Evolutionary conservation across 2,888 invertebrate species (phyloP), one percentile per base, ranked within the genome.

Genomic region (Emesis furor): DNA sequence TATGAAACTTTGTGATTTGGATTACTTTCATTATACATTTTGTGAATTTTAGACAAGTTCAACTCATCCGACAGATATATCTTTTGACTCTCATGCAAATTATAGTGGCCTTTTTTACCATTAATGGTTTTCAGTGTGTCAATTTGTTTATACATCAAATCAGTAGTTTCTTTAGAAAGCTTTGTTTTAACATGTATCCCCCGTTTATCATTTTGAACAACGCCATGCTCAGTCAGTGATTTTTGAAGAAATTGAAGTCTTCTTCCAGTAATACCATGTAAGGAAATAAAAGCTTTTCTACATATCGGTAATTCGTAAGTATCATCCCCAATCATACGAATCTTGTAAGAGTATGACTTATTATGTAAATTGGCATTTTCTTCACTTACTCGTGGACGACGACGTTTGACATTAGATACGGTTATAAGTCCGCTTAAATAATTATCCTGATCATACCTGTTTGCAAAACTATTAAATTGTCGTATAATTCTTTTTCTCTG

Each of bases 1-100:
- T 12, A 42, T 42, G 42, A 42, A 12, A 42, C 12, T 42, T 42
- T 42, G 42, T 42, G 10, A 42, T 42, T 42, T 42, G 42, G 42
- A 42, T 42, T 2, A 3, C 12, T 3, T 42, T 42, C 12, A 42
- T 12, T 42, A 42, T 3, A 42, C 12, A 42, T 42, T 42, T 42
- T 42, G 62, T 77, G 74, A 78, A 78, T 81, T 42, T 78, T 76
- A 76, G 73, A 81, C 68, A 81, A 81, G 73, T 81, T 73, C 35
- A 77, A 81, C 76, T 76, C 76, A 46, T 71, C 71, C 12, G 17
- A 71, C 46, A 71, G 42, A 24, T 71, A 71, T 71, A 71, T 71
- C 10, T 71, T 71, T 71, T 71, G 71, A 42, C 69, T 69, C 46
- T 71, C 71, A 17, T 5, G 71, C 2, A 71, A 71, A 71, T 71